Evolutionary conservation across 2,113 vertebrate species (phyloP).

Genomic region (Crotophaga sulcirostris): DNA sequence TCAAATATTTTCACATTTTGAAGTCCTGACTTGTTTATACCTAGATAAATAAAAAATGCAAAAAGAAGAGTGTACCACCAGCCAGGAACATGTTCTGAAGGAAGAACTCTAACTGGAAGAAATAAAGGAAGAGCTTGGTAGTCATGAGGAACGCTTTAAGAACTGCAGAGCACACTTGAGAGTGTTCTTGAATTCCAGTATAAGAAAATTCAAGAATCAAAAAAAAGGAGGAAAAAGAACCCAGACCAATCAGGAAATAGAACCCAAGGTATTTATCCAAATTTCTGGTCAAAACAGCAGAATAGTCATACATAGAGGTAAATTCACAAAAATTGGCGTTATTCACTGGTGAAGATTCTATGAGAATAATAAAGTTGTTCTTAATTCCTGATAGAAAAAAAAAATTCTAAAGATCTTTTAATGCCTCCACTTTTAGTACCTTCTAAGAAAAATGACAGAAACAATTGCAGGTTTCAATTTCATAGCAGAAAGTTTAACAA

Average conservation of each 20-base stretch:
- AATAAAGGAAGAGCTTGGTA: background rate
- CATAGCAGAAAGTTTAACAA: background rate
- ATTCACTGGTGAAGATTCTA: background rate
- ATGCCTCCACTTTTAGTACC: background rate
- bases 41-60: background rate
- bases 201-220: background rate
- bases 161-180: background rate
- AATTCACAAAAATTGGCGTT: background rate
- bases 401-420: fast-evolving
- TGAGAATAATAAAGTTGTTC: background rate
- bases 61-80: background rate
- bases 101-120: background rate
- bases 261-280: background rate
- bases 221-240: background rate
- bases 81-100: background rate
- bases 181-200: background rate
- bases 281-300: background rate
- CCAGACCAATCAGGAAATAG: background rate
- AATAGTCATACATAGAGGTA: background rate
- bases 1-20: background rate
- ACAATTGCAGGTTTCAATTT: background rate
- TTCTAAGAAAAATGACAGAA: background rate
- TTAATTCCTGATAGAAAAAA: background rate
- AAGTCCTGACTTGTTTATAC: background rate
- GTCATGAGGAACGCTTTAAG: background rate